Conservation (phyloP, 2,888 invertebrate genomes). For the Spodoptera picta region DNA sequence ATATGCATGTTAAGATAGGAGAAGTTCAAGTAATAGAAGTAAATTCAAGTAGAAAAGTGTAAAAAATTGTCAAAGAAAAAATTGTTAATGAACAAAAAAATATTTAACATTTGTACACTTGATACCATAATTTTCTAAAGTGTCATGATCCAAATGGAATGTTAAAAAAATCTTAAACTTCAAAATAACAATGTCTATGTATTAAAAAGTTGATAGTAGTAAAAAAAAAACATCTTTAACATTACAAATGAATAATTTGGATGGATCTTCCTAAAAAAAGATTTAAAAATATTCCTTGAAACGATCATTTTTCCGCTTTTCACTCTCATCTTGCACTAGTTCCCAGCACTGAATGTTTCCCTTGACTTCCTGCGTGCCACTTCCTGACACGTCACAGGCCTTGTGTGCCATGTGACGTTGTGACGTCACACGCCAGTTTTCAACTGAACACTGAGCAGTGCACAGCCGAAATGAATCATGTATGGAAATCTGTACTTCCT, state of each 20-base stretch:
- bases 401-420: slow-evolving; percentile 72
- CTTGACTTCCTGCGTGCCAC: slow-evolving; percentile 79
- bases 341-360: slow-evolving; percentile 69
- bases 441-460: slow-evolving; percentile 46
- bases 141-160: too few species aligned
- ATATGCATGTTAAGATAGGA: background rate
- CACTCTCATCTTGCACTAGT: slow-evolving; percentile 52
- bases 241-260: too few species aligned
- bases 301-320: slow-evolving; percentile 29
- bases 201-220: too few species aligned
- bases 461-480: slow-evolving; percentile 49
- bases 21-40: background rate
- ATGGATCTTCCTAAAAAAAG: background rate
- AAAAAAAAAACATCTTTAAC: too few species aligned
- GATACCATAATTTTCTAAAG: too few species aligned
- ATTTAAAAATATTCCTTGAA: background rate
- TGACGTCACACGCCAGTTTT: slow-evolving; percentile 57
- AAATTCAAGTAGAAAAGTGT: background rate
- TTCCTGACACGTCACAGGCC: slow-evolving; percentile 82
- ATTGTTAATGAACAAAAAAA: too few species aligned
- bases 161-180: too few species aligned
- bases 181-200: too few species aligned
- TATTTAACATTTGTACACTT: too few species aligned
- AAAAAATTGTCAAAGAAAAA: too few species aligned
- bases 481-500: slow-evolving; percentile 46